Evolutionary conservation across 2,888 invertebrate species (phyloP).

Genomic region (Vandiemenella viatica): DNA sequence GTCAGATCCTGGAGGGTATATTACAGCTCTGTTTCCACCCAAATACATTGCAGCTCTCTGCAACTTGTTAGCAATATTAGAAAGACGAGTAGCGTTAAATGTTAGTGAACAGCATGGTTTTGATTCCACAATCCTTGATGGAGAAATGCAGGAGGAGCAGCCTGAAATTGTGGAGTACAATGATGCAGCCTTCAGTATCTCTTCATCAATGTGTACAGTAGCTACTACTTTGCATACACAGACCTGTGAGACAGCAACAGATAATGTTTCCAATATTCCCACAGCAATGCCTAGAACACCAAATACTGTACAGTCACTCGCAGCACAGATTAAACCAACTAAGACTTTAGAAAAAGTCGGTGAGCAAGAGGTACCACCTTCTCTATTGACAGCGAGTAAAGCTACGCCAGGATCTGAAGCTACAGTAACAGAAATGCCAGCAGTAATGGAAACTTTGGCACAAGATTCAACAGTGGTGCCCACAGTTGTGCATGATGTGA

Average conservation of each 20-base stretch:
- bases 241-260: neutral
- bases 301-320: neutral
- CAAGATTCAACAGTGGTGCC: neutral
- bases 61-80: constrained; percentile 53
- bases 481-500: constrained; percentile 19
- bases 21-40: constrained; percentile 21
- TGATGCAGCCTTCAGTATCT: neutral
- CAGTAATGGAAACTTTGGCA: neutral
- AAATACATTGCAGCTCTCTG: constrained; percentile 64
- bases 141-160: neutral
- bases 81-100: constrained; percentile 49
- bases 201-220: neutral
- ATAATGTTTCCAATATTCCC: no score
- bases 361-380: neutral
- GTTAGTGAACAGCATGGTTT: constrained; percentile 20
- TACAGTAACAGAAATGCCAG: neutral
- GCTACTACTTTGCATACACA: neutral
- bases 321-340: constrained; percentile 29
- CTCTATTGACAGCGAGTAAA: constrained; percentile 13
- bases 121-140: neutral
- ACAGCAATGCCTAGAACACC: neutral
- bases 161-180: neutral
- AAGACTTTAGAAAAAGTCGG: constrained; percentile 23
- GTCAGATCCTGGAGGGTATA: constrained; percentile 14
- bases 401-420: neutral